These are phyloP conservation scores for Eublepharis macularius DNA, from an alignment of 2,113 vertebrate genomes.

Conservation along the genomic window DNA sequence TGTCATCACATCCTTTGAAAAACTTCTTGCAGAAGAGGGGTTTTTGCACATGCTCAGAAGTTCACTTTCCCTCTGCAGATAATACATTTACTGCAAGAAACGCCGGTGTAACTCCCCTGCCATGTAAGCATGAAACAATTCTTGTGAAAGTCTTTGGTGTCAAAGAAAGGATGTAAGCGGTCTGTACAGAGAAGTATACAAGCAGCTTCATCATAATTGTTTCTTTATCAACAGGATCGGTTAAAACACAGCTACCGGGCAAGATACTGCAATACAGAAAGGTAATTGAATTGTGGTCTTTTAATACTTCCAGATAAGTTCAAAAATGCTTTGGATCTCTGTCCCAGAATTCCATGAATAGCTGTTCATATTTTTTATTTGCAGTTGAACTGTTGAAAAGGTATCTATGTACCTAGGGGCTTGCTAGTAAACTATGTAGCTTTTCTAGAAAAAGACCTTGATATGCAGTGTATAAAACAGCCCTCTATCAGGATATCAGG, in stretches of 20 bases:
- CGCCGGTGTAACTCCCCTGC: too few species aligned
- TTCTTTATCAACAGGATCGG: conserved; percentile 62
- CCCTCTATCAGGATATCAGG: not conserved
- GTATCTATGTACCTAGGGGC: not conserved
- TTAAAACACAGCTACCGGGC: conserved; percentile 73
- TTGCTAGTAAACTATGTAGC: not conserved
- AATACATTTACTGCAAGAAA: too few species aligned
- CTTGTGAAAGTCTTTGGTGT: too few species aligned
- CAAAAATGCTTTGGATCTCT: not conserved
- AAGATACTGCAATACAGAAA: conserved; percentile 68
- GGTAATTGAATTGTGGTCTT: conserved; percentile 53
- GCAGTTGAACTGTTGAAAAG: too few species aligned
- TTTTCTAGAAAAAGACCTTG: not conserved
- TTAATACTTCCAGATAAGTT: not conserved
- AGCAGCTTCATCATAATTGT: conserved; percentile 11
- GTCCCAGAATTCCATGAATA: not conserved
- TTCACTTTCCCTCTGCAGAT: too few species aligned
- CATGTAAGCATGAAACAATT: too few species aligned
- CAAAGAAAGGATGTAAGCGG: too few species aligned
- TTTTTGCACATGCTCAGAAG: too few species aligned
- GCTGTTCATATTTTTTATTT: not conserved
- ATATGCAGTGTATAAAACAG: not conserved
- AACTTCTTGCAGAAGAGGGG: too few species aligned
- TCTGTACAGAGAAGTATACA: not conserved
- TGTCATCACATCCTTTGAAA: too few species aligned